Evolutionary conservation across 2,888 invertebrate species (phyloP).

Genomic region (Lacanobia oleracea): DNA sequence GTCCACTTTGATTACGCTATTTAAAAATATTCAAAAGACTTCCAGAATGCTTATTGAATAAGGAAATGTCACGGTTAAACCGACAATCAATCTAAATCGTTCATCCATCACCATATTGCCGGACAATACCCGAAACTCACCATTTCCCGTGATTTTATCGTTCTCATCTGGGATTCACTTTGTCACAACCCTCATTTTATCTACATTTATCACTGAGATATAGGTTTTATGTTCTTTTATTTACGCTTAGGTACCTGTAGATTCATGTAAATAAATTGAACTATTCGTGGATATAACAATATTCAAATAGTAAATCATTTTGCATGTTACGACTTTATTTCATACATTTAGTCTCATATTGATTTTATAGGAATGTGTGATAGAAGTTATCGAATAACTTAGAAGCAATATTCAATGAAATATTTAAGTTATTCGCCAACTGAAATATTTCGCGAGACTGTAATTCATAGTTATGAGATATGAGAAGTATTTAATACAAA

Average conservation of each 20-base stretch:
- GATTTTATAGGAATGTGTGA: not conserved
- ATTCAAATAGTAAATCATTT: not conserved
- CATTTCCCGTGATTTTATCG: slow-evolving; percentile 21
- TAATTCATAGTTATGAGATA: slow-evolving; percentile 5
- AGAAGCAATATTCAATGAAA: slow-evolving; percentile 4
- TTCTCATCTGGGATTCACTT: slow-evolving; percentile 9
- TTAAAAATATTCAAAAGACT: not conserved
- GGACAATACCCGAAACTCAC: slow-evolving; percentile 6
- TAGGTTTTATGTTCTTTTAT: slow-evolving; percentile 10
- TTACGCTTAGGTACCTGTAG: not conserved
- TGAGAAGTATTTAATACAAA: slow-evolving; percentile 15
- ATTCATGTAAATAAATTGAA: too few species aligned
- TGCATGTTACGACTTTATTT: not conserved
- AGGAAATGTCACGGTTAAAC: not conserved
- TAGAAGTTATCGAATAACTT: not conserved
- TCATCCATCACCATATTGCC: slow-evolving; percentile 11
- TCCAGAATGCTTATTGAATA: not conserved
- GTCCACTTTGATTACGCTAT: not conserved
- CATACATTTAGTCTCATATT: not conserved
- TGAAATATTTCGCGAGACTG: not conserved
- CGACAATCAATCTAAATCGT: slow-evolving; percentile 28
- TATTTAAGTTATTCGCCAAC: not conserved
- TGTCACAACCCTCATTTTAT: slow-evolving; percentile 19
- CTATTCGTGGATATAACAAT: not conserved
- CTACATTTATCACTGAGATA: slow-evolving; percentile 19